These are phyloP conservation scores for Hyaena hyaena DNA, from an alignment of 2,113 vertebrate genomes.

Conservation along the genomic window DNA sequence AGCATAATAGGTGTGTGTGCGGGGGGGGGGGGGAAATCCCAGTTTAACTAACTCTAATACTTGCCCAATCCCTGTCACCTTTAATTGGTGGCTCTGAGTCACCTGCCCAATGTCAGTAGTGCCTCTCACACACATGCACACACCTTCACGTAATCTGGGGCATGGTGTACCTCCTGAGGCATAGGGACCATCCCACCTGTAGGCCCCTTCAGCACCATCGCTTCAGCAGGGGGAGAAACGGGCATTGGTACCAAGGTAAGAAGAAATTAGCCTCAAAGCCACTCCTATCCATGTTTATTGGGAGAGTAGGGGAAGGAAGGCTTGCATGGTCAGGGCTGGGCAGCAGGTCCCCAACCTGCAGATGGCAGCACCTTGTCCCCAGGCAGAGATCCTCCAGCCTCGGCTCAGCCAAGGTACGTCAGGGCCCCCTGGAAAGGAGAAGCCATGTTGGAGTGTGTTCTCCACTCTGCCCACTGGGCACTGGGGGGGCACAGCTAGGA, in stretches of 20 bases:
- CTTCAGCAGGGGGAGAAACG: not conserved
- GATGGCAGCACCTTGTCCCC: not conserved
- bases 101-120: not conserved
- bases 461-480: not conserved
- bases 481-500: not conserved
- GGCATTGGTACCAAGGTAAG: not conserved
- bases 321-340: rapidly evolving
- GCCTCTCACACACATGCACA: not conserved
- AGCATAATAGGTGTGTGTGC: not conserved
- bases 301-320: not conserved
- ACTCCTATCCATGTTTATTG: constrained; percentile 58
- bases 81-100: not conserved
- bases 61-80: not conserved
- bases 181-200: no score
- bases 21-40: not conserved
- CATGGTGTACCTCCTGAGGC: not conserved
- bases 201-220: not conserved
- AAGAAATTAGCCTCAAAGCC: not conserved
- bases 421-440: constrained; percentile 54
- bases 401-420: not conserved
- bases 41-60: not conserved
- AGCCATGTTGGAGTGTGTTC: not conserved
- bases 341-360: not conserved
- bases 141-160: no score
- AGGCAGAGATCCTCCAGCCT: not conserved